Base-by-base conservation (phyloP, 2,888 invertebrate genomes). In the Nesidiocoris tenuis region DNA sequence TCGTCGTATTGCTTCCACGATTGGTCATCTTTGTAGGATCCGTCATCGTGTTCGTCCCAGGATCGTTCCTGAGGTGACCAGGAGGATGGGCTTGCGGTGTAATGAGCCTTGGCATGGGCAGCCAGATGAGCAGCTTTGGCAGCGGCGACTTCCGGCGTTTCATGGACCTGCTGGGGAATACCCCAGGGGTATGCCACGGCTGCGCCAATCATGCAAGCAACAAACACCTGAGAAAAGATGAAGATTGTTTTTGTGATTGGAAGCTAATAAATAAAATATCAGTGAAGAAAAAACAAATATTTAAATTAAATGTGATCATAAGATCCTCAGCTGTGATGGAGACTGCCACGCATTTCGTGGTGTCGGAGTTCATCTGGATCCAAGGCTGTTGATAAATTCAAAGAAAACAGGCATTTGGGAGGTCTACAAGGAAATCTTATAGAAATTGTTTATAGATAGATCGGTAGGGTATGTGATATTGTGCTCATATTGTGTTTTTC, bases 71-170 rank as follows among this genome's bases (percentile, higher is more conserved):
- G 72, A 54, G 63, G 61, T 39, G 21, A 39, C 72, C 72, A 72
- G 12, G 56, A 39, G 18, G 70, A 59, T 7, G 39, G 39, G n/a
- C 17, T 17, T 61, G 56, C 54, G n/a, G 72, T 18, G 63, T 72
- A 72, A 19, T 61, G 25, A 12, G 72, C 72, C 18, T 72, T 61
- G 61, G 72, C 83, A 78, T 87, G 85, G 77, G 87, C 87, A 78
- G 87, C 87, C 79, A 87, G 85, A 82, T 88, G 88, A 76, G 86
- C 85, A 79, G 87, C 86, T 80, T 86, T 87, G 75, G 88, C 88
- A 79, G 86, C 86, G 76, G 87, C 87, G 72, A 88, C 88, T 81
- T 88, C 88, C 57, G 88, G 87, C 79, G 88, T 87, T 77, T 78
- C 78, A 16, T 61, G 72, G 0, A 72, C 63, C 63, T 61, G 72